These are phyloP conservation scores for Diprion similis DNA, from an alignment of 1,140 invertebrate genomes.

Conservation along the genomic window DNA sequence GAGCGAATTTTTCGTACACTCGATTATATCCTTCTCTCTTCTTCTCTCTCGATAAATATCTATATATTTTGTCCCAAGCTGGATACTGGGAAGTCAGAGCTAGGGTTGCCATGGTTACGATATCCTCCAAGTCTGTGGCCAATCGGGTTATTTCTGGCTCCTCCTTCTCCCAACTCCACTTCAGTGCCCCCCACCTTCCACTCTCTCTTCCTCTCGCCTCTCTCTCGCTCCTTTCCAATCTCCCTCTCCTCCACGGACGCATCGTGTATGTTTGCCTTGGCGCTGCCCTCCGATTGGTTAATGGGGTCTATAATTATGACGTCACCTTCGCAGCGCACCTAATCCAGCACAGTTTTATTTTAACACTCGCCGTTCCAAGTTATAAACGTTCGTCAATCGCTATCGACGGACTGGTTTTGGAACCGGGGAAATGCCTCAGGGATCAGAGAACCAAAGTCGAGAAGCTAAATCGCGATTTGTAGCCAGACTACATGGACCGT, in stretches of 20 bases:
- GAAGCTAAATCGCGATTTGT: too few species aligned
- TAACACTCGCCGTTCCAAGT: too few species aligned
- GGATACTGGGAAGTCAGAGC: conserved; percentile 19
- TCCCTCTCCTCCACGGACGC: not conserved
- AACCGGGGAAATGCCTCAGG: too few species aligned
- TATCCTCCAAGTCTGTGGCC: conserved; percentile 44
- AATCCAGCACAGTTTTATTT: too few species aligned
- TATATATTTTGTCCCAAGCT: conserved; percentile 1
- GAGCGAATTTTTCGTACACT: not conserved
- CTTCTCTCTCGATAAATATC: not conserved
- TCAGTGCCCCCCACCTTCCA: conserved; percentile 3
- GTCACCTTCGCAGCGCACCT: conserved; percentile 17
- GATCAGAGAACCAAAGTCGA: too few species aligned
- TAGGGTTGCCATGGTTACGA: conserved; percentile 50
- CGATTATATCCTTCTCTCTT: not conserved
- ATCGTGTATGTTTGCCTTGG: too few species aligned
- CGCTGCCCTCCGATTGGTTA: too few species aligned
- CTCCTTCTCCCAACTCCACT: conserved; percentile 33
- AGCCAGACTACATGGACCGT: too few species aligned
- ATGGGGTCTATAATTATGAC: conserved; percentile 24
- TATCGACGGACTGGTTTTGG: too few species aligned
- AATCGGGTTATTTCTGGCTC: conserved; percentile 46
- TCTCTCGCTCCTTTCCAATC: not conserved
- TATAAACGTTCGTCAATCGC: too few species aligned
- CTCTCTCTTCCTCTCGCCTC: not conserved